Percentiles rank a stretch among this genome's conserved stretches.
These are phyloP conservation scores for Falco cherrug DNA, from an alignment of 2,797 vertebrate genomes.

Conservation along the genomic window DNA sequence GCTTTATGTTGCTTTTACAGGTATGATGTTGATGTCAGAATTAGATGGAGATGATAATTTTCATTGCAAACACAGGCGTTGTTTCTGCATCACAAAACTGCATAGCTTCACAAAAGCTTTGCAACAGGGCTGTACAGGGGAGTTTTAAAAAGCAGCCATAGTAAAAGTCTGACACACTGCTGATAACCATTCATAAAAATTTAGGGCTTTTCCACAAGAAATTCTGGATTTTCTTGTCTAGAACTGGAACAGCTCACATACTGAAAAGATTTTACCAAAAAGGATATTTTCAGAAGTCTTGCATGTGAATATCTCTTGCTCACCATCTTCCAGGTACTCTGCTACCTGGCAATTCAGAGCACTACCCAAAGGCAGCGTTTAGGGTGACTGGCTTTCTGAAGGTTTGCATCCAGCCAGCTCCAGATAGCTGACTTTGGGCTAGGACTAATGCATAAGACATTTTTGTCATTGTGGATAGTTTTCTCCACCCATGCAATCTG, in stretches of 20 bases:
- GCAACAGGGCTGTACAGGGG: rapidly evolving
- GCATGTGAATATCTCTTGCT: background rate
- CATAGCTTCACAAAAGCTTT: background rate
- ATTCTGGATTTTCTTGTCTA: background rate
- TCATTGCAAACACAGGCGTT: background rate
- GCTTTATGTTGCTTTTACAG: background rate
- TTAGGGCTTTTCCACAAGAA: background rate
- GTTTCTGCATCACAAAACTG: background rate
- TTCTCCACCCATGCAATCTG: background rate
- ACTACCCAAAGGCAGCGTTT: background rate
- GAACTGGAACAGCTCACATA: background rate
- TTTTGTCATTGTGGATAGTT: background rate
- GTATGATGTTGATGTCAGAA: background rate
- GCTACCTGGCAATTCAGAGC: background rate
- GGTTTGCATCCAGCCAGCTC: background rate
- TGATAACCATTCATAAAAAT: background rate
- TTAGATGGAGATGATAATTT: background rate
- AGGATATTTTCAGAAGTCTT: background rate
- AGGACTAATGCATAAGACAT: background rate
- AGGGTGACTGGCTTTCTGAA: background rate
- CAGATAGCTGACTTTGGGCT: conserved; percentile 5
- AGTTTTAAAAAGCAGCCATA: background rate
- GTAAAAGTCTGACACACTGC: background rate
- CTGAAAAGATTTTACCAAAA: background rate
- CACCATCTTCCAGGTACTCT: background rate